phyloP scores from a whole-genome alignment of 2,797 vertebrate species.

The Lophura swinhoii region DNA sequence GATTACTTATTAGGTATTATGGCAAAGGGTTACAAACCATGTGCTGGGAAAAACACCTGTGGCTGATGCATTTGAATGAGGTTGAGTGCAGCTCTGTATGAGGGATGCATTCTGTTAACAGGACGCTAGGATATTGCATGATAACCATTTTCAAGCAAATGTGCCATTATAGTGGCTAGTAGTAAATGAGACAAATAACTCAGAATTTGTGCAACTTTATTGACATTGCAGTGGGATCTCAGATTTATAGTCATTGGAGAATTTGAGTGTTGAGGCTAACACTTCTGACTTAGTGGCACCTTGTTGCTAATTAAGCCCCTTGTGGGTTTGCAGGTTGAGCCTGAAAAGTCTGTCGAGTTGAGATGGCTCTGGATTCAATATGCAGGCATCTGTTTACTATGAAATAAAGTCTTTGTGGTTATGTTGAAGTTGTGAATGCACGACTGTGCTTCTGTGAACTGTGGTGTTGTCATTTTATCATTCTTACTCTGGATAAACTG shows the following conservation, averaged over 20 bases:
- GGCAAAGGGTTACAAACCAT: too few species aligned
- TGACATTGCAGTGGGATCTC: background rate
- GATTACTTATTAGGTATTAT: accelerated
- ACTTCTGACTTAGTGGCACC: background rate
- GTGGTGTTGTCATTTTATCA: background rate
- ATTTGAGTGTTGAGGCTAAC: accelerated
- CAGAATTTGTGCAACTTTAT: background rate
- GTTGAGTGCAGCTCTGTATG: background rate
- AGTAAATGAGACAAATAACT: background rate
- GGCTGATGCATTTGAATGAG: background rate
- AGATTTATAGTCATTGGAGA: background rate
- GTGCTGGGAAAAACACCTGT: background rate
- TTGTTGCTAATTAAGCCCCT: background rate
- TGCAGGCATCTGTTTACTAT: background rate
- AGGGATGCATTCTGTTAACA: background rate
- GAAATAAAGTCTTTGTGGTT: background rate
- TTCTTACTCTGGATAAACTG: background rate
- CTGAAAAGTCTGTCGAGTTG: background rate
- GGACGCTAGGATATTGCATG: background rate
- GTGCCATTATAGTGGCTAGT: background rate
- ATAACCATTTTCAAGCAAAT: background rate
- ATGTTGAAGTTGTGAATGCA: accelerated
- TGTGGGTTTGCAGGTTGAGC: background rate
- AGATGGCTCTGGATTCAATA: background rate
- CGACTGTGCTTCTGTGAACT: background rate